phyloP scores from a whole-genome alignment of 1,140 invertebrate genomes.

The Rhysida immarginata region DNA sequence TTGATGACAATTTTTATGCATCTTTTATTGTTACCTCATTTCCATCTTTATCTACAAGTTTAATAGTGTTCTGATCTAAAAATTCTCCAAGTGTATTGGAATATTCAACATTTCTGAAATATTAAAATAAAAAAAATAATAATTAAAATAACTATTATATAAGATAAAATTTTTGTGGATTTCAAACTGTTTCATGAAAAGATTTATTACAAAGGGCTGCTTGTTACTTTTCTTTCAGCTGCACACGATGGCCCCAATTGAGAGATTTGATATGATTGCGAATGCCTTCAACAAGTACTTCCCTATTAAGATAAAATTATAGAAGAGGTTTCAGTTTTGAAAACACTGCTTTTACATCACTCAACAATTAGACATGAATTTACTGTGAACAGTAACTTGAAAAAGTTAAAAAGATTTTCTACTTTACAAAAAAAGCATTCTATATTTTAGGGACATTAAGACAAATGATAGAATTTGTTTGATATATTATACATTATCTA shows the following conservation, averaged over 20 bases:
- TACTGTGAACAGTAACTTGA: no score
- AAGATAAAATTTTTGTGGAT: background rate
- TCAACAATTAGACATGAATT: no score
- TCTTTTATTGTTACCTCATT: slow-evolving; percentile 14
- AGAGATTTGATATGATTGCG: slow-evolving; percentile 79
- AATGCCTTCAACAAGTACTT: slow-evolving; percentile 47
- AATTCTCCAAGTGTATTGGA: slow-evolving; percentile 78
- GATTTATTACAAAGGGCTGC: background rate
- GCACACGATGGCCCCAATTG: slow-evolving; percentile 79
- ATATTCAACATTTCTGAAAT: slow-evolving; percentile 39
- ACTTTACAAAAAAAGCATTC: no score
- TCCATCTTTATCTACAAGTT: slow-evolving; percentile 26
- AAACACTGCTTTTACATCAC: no score
- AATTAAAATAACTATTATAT: background rate
- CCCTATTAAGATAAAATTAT: no score
- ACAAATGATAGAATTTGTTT: no score
- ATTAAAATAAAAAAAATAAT: slow-evolving; percentile 3
- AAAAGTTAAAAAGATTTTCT: no score
- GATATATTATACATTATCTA: no score
- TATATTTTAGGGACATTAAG: no score
- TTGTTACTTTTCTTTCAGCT: slow-evolving; percentile 60
- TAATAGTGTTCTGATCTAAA: slow-evolving; percentile 57
- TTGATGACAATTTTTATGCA: slow-evolving; percentile 8
- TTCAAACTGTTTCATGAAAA: background rate
- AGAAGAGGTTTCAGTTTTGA: no score